Evolutionary conservation across 2,113 vertebrate genomes (phyloP), one percentile per base, ranked within the genome.

Genomic region (Atractosteus spatula): DNA sequence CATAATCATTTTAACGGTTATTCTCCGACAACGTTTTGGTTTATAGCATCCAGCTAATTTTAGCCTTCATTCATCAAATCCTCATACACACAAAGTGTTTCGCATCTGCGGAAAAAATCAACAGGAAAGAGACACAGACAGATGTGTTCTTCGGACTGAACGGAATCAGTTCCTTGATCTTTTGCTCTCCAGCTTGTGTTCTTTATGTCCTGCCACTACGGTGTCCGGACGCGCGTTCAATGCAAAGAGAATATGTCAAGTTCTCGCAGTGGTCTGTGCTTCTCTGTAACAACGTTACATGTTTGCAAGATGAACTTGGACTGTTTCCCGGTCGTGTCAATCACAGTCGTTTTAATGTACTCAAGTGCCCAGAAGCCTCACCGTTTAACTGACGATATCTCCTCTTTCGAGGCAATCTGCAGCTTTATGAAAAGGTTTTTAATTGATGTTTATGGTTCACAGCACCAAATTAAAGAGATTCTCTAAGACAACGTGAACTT

Each of bases 311-410:
- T 79, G 78, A 79, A 78, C 74, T 41, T 83, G 82, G 80, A 81
- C 70, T 41, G 11, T 63, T 66, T 80, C 79, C 81, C 81, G 44
- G 76, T 42, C 55, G 68, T 78, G 78, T 81, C 83, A 81, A 55
- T 80, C 81, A 78, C 14, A 8, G 0, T 42, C 11, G 75, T 74
- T 81, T 77, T 77, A 75, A 83, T 83, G 80, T 78, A 80, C 81
- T 84, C 79, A 73, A 77, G 72, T 71, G 69, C 73, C 76, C 70
- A 70, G n/a, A 59, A 69, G 62, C 80, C 41, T 66, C 73, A 71
- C 81, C 77, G 73, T 3, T 62, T 43, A 66, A 72, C 71, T 62
- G 72, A n/a, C 63, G 64, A 80, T 73, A 73, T 43, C 76, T 78
- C 67, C 68, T 42, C 70, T 78, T 72, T 71, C 61, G 7, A 4